Conservation (phyloP, 2,888 invertebrate species). For the Clistopyga incitator region DNA sequence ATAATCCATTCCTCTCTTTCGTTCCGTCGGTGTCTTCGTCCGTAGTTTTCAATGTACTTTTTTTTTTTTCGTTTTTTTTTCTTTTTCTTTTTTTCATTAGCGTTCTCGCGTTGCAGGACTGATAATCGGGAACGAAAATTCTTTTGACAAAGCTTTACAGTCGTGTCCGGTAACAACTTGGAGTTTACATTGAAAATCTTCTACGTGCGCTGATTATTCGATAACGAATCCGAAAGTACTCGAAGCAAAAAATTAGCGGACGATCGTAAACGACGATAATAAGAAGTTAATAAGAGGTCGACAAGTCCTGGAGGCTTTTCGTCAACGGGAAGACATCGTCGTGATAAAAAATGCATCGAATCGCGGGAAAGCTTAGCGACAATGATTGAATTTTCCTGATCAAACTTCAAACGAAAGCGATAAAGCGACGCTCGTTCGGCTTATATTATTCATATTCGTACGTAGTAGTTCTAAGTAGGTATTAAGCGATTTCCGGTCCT, state of each 20-base stretch:
- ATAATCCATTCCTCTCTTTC: conserved; percentile 12
- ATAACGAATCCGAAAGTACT: not conserved
- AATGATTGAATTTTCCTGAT: not conserved
- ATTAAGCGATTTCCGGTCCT: conserved; percentile 53
- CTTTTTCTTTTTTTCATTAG: too few species aligned
- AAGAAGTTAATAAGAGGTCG: not conserved
- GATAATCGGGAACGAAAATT: conserved; percentile 11
- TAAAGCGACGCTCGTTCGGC: conserved; percentile 41
- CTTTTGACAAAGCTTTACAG: conserved; percentile 8
- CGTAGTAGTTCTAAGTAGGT: conserved; percentile 62
- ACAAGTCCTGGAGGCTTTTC: conserved; percentile 13
- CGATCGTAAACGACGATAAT: conserved; percentile 2
- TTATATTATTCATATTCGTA: conserved; percentile 62
- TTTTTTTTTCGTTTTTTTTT: too few species aligned
- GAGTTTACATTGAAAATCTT: conserved; percentile 21
- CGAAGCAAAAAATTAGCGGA: not conserved
- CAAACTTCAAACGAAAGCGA: conserved; percentile 10
- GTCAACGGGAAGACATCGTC: conserved; percentile 24
- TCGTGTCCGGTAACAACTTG: conserved; percentile 3
- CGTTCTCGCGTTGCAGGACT: conserved; percentile 1
- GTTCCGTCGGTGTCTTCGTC: not conserved
- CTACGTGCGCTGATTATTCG: conserved; percentile 14
- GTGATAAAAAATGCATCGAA: conserved; percentile 21
- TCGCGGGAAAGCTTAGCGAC: conserved; percentile 12
- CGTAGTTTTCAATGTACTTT: not conserved